phyloP scores from a whole-genome alignment of 2,888 invertebrate species.

The Criorhina ranunculi region DNA sequence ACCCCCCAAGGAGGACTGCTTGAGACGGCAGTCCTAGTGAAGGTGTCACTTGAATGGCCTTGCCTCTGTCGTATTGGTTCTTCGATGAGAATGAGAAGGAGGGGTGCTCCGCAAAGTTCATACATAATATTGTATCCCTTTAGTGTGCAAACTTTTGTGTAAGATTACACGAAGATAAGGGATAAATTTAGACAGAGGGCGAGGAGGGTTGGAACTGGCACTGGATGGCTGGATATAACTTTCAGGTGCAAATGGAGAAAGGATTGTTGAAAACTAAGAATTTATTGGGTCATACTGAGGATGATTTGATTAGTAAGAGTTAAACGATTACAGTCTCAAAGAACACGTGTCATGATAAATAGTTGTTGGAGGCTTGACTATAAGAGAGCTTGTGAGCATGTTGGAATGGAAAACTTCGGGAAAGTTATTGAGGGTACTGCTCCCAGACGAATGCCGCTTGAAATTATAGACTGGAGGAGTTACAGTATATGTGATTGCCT shows the following conservation, averaged over 20 bases:
- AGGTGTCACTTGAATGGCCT: conserved; percentile 22
- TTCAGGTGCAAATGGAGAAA: neutral
- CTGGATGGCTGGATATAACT: neutral
- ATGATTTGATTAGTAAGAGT: conserved; percentile 6
- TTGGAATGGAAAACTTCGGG: no score
- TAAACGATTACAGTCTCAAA: neutral
- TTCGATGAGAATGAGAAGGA: conserved; percentile 3
- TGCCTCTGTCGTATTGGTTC: conserved; percentile 1
- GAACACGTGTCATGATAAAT: neutral
- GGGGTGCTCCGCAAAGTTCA: neutral
- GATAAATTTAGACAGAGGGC: conserved; percentile 1
- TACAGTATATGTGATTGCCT: no score
- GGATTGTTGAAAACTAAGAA: conserved; percentile 15
- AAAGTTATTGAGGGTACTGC: no score
- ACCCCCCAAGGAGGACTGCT: neutral
- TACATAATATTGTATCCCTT: conserved; percentile 23
- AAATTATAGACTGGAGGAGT: no score
- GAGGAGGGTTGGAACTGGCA: neutral
- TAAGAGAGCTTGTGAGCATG: no score
- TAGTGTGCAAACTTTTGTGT: conserved; percentile 33
- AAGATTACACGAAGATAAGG: conserved; percentile 5
- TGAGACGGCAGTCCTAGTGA: neutral
- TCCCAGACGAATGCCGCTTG: no score
- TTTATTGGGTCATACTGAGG: conserved; percentile 4
- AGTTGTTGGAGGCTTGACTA: neutral